A percentile compares a stretch with the other conserved stretches of the same genome.
Evolutionary conservation across 2,888 invertebrate genomes (phyloP).

Genomic region (Anaspis maculata): DNA sequence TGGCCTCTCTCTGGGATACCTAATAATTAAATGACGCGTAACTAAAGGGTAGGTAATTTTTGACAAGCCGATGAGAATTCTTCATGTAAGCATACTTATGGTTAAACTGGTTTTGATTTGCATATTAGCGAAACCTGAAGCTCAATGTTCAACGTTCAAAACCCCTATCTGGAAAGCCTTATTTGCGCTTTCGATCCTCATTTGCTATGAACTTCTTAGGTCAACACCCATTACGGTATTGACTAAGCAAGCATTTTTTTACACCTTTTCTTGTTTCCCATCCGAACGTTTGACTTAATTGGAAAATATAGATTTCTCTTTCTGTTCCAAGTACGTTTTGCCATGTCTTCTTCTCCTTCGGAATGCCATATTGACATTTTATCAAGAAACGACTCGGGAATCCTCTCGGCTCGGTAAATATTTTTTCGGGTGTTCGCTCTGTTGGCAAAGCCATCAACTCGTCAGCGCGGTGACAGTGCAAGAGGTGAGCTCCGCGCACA

Average conservation of each 20-base stretch:
- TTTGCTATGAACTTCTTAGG: conserved; percentile 4
- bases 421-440: too few relatives aligned
- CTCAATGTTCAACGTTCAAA: too few relatives aligned
- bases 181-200: conserved; percentile 7
- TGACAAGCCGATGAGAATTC: too few relatives aligned
- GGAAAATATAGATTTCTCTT: conserved; percentile 5
- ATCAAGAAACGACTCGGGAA: background rate
- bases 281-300: conserved; percentile 6
- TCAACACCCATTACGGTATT: conserved; percentile 8
- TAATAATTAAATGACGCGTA: conserved; percentile 3
- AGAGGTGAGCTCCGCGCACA: too few relatives aligned
- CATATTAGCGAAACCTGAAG: too few relatives aligned
- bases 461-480: too few relatives aligned
- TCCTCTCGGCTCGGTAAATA: conserved; percentile 2
- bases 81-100: too few relatives aligned
- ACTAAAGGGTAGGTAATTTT: conserved; percentile 2
- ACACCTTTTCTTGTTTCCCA: conserved; percentile 4
- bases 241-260: conserved; percentile 4
- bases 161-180: conserved; percentile 4
- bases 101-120: too few relatives aligned
- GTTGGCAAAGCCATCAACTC: too few relatives aligned
- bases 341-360: background rate
- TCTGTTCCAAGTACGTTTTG: background rate
- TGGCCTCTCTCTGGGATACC: too few relatives aligned
- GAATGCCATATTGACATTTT: background rate